These are phyloP conservation scores for Hylyphantes graminicola DNA, from an alignment of 1,140 invertebrate genomes.

Conservation along the genomic window DNA sequence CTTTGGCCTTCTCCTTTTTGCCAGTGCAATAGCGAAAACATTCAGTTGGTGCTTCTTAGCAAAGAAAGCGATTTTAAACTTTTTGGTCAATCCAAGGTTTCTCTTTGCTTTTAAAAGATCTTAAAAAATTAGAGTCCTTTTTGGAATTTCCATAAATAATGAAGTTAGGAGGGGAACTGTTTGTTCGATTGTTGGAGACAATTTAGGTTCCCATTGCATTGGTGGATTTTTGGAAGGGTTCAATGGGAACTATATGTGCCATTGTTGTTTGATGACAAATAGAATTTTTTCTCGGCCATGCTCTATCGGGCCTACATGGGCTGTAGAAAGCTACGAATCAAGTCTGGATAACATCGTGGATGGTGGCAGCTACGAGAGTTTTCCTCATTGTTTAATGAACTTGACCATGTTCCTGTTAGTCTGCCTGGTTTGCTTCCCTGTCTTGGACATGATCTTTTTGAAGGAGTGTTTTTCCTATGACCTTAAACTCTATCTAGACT, in stretches of 20 bases:
- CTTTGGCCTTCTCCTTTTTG: slow-evolving; percentile 10
- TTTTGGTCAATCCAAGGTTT: slow-evolving; percentile 29
- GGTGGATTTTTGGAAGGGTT: slow-evolving; percentile 35
- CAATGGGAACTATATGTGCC: slow-evolving; percentile 2
- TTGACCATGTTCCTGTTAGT: no score
- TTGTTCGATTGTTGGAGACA: slow-evolving; percentile 24
- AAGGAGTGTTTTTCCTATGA: slow-evolving; percentile 36
- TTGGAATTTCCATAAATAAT: slow-evolving; percentile 6
- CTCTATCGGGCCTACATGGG: no score
- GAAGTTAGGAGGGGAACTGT: slow-evolving; percentile 20
- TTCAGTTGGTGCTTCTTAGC: slow-evolving; percentile 18
- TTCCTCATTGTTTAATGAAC: no score
- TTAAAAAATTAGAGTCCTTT: slow-evolving; percentile 11
- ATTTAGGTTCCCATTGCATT: slow-evolving; percentile 18
- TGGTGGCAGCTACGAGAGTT: no score
- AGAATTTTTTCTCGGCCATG: background rate
- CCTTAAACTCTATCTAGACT: slow-evolving; percentile 11
- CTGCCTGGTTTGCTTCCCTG: no score
- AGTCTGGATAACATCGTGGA: no score
- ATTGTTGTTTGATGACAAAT: slow-evolving; percentile 3
- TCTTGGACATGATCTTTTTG: no score
- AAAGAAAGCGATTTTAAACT: slow-evolving; percentile 26
- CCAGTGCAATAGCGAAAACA: background rate
- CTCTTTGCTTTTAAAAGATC: slow-evolving; percentile 13
- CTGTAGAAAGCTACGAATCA: no score